Evolutionary conservation across 2,113 vertebrate genomes (phyloP).

Genomic region (Antennarius striatus): DNA sequence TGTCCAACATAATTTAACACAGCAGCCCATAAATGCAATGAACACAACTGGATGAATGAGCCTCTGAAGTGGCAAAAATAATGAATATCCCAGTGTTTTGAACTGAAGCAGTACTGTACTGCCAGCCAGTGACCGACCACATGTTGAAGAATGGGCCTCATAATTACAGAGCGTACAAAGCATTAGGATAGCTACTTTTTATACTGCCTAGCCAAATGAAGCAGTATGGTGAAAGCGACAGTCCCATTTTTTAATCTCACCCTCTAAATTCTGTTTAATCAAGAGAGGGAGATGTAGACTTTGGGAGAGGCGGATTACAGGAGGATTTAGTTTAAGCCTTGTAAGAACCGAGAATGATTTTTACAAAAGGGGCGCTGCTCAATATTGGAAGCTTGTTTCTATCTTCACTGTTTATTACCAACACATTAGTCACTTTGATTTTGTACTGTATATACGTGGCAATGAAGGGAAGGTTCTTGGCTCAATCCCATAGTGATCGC

Average conservation of each 20-base stretch:
- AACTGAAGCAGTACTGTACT: slow-evolving; percentile 26
- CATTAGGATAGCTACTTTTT: slow-evolving; percentile 33
- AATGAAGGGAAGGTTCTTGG: background rate
- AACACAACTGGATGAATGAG: slow-evolving; percentile 54
- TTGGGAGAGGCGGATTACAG: slow-evolving; percentile 42
- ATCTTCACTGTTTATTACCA: slow-evolving; percentile 9
- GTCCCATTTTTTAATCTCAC: slow-evolving; percentile 17
- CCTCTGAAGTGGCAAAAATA: slow-evolving; percentile 54
- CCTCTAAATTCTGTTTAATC: slow-evolving; percentile 47
- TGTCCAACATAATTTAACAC: slow-evolving; percentile 53
- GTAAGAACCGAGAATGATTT: slow-evolving; percentile 40
- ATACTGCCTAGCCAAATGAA: slow-evolving; percentile 23
- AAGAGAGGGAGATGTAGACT: slow-evolving; percentile 40
- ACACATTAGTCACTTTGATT: slow-evolving; percentile 38
- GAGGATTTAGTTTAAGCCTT: slow-evolving; percentile 57
- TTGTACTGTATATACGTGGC: slow-evolving; percentile 8
- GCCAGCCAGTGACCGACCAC: slow-evolving; percentile 39
- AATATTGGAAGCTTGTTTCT: slow-evolving; percentile 29
- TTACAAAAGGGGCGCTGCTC: slow-evolving; percentile 35
- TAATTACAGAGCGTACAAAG: slow-evolving; percentile 48
- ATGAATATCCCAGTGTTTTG: slow-evolving; percentile 54
- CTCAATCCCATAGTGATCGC: background rate
- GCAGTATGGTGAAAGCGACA: slow-evolving; percentile 23
- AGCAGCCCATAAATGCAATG: slow-evolving; percentile 38
- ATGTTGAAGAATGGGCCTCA: slow-evolving; percentile 28